These are phyloP conservation scores for Centrocercus urophasianus DNA, from an alignment of 2,113 vertebrate genomes.

Conservation along the genomic window DNA sequence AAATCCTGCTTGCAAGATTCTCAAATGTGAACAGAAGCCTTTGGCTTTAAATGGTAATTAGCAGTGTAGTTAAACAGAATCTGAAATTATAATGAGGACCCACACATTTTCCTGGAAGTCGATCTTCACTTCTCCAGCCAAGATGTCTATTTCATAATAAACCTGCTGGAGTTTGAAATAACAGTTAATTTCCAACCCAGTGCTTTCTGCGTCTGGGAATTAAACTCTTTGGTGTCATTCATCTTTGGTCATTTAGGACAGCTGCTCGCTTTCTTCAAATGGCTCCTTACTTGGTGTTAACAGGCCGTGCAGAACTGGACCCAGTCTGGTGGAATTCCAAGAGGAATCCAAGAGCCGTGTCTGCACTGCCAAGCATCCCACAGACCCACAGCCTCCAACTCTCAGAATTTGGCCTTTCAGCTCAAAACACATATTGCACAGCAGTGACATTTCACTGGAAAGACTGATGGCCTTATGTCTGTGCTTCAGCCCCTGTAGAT, in stretches of 20 bases:
- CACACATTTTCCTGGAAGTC: neutral
- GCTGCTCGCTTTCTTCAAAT: neutral
- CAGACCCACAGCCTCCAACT: rapidly evolving
- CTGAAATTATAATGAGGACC: constrained; percentile 20
- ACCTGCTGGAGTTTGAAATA: neutral
- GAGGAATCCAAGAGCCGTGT: no score
- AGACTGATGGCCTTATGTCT: neutral
- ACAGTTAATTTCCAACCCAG: neutral
- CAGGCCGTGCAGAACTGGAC: neutral
- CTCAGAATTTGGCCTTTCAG: neutral
- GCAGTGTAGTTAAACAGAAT: neutral
- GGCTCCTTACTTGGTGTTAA: neutral
- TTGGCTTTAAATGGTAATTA: constrained; percentile 53
- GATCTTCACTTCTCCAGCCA: neutral
- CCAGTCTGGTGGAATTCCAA: rapidly evolving
- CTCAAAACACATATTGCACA: neutral
- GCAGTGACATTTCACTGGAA: neutral
- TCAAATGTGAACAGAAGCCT: constrained; percentile 28
- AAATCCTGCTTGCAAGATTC: neutral
- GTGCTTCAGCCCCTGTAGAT: neutral
- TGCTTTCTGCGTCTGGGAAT: no score
- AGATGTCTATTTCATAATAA: rapidly evolving
- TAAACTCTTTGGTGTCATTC: neutral
- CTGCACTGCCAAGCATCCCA: neutral
- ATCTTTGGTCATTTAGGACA: neutral